These are phyloP conservation scores for Sminthurinus aureus DNA, from an alignment of 2,888 invertebrate genomes.

Conservation along the genomic window DNA sequence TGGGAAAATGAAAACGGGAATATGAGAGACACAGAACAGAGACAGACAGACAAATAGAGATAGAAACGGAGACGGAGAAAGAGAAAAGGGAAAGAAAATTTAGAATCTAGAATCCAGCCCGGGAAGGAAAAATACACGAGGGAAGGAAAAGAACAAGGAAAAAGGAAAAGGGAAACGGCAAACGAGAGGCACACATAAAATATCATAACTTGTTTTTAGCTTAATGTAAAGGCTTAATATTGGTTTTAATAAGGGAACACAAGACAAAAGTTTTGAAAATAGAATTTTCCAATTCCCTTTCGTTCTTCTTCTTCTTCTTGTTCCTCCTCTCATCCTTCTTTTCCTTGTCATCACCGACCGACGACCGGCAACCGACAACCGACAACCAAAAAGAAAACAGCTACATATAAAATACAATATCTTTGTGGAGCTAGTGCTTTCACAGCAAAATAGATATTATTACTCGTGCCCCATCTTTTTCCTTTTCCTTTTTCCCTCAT, in stretches of 20 bases:
- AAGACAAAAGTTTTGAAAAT: constrained; percentile 53
- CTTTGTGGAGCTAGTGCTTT: not conserved
- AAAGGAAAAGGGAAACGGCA: constrained; percentile 14
- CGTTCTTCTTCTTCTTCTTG: constrained; percentile 29
- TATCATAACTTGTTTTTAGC: constrained; percentile 49
- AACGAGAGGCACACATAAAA: constrained; percentile 16
- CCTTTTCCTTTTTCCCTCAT: constrained; percentile 9
- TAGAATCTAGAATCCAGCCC: constrained; percentile 4
- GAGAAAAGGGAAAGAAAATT: not conserved
- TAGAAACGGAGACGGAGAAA: constrained; percentile 22
- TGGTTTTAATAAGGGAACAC: constrained; percentile 50
- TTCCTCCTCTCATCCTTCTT: constrained; percentile 18
- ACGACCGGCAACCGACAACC: no score
- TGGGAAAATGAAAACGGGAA: constrained; percentile 17
- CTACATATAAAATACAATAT: no score
- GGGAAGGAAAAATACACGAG: not conserved
- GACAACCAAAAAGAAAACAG: no score
- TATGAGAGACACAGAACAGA: constrained; percentile 12
- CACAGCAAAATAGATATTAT: not conserved
- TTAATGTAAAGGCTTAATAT: constrained; percentile 47
- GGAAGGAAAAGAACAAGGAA: constrained; percentile 26
- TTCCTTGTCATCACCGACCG: not conserved
- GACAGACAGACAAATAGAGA: no score
- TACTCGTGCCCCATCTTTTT: not conserved
- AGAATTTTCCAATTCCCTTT: constrained; percentile 54